These are phyloP conservation scores for Microtus ochrogaster DNA, from an alignment of 2,113 vertebrate species.

Conservation along the genomic window DNA sequence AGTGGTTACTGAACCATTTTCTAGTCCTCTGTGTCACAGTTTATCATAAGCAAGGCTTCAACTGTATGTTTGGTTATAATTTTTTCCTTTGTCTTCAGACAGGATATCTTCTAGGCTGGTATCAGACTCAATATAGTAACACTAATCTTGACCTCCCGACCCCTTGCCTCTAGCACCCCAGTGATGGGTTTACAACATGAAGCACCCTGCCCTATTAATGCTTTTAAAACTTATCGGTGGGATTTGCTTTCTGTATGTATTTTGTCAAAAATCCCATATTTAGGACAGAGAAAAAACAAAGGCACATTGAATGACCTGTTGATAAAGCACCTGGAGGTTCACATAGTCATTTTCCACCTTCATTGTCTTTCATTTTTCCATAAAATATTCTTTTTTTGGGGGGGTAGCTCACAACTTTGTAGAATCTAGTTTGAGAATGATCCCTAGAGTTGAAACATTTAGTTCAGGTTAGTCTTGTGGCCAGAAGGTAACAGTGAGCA, in stretches of 20 bases:
- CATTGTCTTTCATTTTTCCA: neutral
- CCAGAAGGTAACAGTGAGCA: neutral
- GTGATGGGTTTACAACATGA: neutral
- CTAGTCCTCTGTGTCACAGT: neutral
- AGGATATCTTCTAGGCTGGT: neutral
- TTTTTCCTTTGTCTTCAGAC: neutral
- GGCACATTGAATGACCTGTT: neutral
- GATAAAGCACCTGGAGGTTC: neutral
- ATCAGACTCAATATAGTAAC: neutral
- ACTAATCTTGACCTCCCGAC: neutral
- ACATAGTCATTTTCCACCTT: neutral
- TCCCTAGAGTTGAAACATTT: neutral
- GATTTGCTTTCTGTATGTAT: neutral
- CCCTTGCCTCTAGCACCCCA: neutral
- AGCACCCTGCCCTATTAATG: neutral
- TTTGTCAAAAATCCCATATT: neutral
- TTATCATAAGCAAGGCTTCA: neutral
- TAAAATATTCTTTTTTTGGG: neutral
- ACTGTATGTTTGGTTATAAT: neutral
- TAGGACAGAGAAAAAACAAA: neutral
- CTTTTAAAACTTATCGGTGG: neutral
- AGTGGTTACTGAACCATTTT: neutral
- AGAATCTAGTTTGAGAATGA: neutral
- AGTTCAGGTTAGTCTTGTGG: neutral
- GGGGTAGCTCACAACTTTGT: neutral